A percentile compares a stretch with the other conserved stretches of the same genome.
Conservation (phyloP, 2,797 vertebrate genomes). For the Crenuchus spilurus region DNA sequence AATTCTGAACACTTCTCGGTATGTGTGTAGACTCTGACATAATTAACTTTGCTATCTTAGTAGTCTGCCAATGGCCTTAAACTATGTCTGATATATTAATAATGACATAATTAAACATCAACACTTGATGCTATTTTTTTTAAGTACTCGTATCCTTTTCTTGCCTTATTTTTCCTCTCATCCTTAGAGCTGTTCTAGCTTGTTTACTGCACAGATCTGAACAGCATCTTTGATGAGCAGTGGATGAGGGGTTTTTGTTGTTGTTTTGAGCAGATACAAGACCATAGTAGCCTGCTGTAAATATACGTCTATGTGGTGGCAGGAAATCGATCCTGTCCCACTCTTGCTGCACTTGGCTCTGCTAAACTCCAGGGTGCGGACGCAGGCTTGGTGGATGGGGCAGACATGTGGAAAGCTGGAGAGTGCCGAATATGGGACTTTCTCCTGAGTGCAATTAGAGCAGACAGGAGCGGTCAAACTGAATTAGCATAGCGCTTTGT, state of each 20-base stretch:
- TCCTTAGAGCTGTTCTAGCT: constrained; percentile 41
- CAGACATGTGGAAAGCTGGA: constrained; percentile 43
- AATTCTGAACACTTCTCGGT: too few species aligned
- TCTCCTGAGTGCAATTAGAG: constrained; percentile 55
- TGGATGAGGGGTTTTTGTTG: background rate
- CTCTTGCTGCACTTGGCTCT: constrained; percentile 10
- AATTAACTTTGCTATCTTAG: too few species aligned
- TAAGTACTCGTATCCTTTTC: too few species aligned
- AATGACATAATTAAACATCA: too few species aligned
- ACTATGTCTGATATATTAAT: too few species aligned
- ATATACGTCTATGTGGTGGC: constrained; percentile 19
- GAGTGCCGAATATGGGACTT: constrained; percentile 42
- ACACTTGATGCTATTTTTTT: too few species aligned
- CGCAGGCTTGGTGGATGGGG: constrained; percentile 39
- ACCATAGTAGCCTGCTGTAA: constrained; percentile 30
- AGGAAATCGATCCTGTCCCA: constrained; percentile 45
- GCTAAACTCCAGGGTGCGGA: constrained; percentile 33
- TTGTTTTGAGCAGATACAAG: constrained; percentile 18
- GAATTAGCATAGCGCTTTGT: constrained; percentile 61
- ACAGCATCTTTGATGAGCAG: constrained; percentile 16
- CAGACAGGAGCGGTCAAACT: constrained; percentile 58
- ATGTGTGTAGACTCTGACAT: too few species aligned
- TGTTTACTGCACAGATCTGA: constrained; percentile 56
- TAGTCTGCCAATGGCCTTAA: too few species aligned
- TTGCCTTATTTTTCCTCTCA: background rate